Evolutionary conservation across 2,797 vertebrate species (phyloP), one percentile per base, ranked within the genome.

Genomic region (Malacoctenus gilli): DNA sequence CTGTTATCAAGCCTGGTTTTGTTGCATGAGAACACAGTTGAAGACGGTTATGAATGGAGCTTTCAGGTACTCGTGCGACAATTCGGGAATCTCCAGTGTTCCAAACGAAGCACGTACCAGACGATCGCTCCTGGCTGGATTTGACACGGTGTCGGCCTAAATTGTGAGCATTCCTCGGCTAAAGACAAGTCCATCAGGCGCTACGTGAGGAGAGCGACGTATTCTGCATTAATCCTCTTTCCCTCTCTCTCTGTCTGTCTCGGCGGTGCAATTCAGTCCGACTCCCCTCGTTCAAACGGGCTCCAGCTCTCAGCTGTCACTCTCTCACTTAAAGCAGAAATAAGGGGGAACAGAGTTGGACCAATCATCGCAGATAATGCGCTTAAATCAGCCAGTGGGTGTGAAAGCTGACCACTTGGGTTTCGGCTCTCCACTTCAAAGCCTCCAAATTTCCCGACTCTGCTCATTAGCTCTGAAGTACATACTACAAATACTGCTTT

Each of bases 281-380:
- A 67, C 39, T 70, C 48, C 30, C 36, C 37, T 68, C 15, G 57
- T 63, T 72, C 65, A 73, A 28, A 78, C 62, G 41, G 48, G 59
- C 67, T 41, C 36, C 50, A 11, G 59, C 73, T 78, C 76, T 83
- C 52, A 80, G 58, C 72, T 63, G 68, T 78, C 80, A 69, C 56
- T 79, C 53, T 60, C 59, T 54, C 42, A 21, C 65, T 73, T 28
- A 72, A 58, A 70, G 50, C 61, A 37, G 39, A 67, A 60, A 72
- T 43, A 10, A 32, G 8, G 43, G 46, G 58, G 30, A 12, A 79
- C 65, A 40, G 34, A 76, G 59, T 68, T 59, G 62, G 72, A 75
- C 80, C 83, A 83, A 86, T 86, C 82, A 74, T 39, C 52, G 61
- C 52, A 54, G 65, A 82, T 88, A 85, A 89, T 87, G 74, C 12